Percentiles rank a stretch among this genome's conserved stretches.
phyloP scores from a whole-genome alignment of 2,888 invertebrate genomes.

The Melanotus villosus region DNA sequence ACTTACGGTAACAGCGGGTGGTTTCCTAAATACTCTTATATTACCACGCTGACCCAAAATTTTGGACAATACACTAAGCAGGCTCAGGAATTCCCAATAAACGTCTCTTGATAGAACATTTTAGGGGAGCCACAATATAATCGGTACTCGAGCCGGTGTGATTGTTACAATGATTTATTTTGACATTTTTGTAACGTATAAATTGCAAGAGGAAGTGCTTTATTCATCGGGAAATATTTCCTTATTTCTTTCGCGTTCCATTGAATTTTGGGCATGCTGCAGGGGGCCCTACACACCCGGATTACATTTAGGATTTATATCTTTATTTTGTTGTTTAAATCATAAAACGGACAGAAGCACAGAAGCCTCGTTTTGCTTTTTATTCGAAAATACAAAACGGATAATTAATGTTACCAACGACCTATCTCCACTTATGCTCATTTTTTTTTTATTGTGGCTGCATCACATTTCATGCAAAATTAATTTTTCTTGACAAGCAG shows the following conservation, averaged over 20 bases:
- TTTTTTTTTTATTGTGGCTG: too few species aligned
- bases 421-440: too few species aligned
- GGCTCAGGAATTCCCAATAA: conserved; percentile 44
- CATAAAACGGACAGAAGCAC: conserved; percentile 3
- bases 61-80: conserved; percentile 38
- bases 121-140: conserved; percentile 47
- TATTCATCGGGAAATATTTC: conserved; percentile 58
- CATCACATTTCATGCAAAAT: too few species aligned
- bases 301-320: conserved; percentile 60
- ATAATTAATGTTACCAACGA: too few species aligned
- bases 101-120: conserved; percentile 39
- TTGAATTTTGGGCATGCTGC: conserved; percentile 56
- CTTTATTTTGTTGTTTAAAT: conserved; percentile 58
- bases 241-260: conserved; percentile 60
- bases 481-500: too few species aligned
- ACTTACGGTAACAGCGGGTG: conserved; percentile 9
- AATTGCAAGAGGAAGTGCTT: conserved; percentile 48
- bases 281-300: conserved; percentile 54
- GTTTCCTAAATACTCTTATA: conserved; percentile 32
- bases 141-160: conserved; percentile 45
- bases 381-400: not conserved
- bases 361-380: not conserved
- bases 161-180: conserved; percentile 50
- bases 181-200: conserved; percentile 48
- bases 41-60: conserved; percentile 31